Base-by-base conservation (phyloP, 2,797 vertebrate genomes). In the Kryptolebias ocellatus region DNA sequence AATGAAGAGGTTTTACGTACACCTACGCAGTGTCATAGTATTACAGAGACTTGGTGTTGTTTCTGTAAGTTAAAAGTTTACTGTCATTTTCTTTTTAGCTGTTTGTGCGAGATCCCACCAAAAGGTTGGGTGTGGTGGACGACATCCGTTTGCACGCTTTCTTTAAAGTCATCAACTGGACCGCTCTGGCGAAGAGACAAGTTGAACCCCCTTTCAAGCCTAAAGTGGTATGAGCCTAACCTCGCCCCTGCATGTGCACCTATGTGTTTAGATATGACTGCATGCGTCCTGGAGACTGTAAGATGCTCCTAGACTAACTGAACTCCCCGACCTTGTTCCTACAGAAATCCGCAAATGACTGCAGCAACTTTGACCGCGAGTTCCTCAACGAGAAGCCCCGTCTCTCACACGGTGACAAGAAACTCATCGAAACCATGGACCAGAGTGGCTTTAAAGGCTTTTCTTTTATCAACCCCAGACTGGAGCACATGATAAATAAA, bases 381-480 rank as follows among this genome's bases (percentile, higher is more conserved):
- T 99, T 99, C 81, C 93, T 99, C 80, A 97, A 90, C 0, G 98
- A 99, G 92, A 99, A 99, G 80, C 94, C 98, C 0, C 95, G 94
- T 27, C 75, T 99, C 53, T 98, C 98, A 12, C 94, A 95, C 53
- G 92, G 93, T 0, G 98, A 99, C 90, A 99, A 99, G 91, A 97
- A 95, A 90, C 93, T 99, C 68, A 95, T 99, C 0, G 97, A 98
- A 80, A 98, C 97, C 78, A 99, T 99, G 96, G 97, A 99, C 90
- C 97, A 96, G 85, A 29, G 89, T 0, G 95, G 94, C 0, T 99
- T 99, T 4, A 65, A 58, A 7, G 98, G 96, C 64, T 99, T 99
- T 90, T 99, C 98, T 57, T 99, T 99, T 11, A 80, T 96, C 85
- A 99, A 99, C 78, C 95, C 96, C n/a, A 96, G 89, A 83, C 94